Evolutionary conservation across 2,113 vertebrate genomes (phyloP), one percentile per base, ranked within the genome.

Genomic region (Engraulis encrasicolus): DNA sequence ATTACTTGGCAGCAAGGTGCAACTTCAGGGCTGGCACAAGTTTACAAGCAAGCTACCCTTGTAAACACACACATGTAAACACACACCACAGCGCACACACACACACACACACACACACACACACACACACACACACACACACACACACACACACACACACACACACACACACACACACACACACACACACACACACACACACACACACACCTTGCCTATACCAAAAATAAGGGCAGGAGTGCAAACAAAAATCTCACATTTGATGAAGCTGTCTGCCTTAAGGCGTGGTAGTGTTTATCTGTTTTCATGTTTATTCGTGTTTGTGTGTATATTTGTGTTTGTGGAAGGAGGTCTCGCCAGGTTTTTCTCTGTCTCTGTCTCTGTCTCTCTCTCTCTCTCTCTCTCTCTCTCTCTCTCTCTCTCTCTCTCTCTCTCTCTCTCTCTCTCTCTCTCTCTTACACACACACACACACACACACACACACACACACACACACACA

Each of bases 81-180:
- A 45, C 40, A 71, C 61, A 88, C n/a, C n/a, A n/a, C n/a, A n/a
- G n/a, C n/a, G n/a, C 85, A 79, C 0, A 80, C 37, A 61, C 15
- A 84, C 34, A 31, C 9, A 71, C 61, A 88, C 85, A 79, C 0
- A 80, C 37, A 61, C 15, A 84, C 34, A 31, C 9, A 71, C 61
- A 88, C 85, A 79, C 0, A 80, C 37, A 61, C 15, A 84, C 34
- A 31, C 9, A 71, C 61, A 88, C 85, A 79, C 0, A 80, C 37
- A 61, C 15, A 84, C 40, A 31, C 7, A n/a, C n/a, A n/a, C n/a
- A 20, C 9, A 34, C 36, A 77, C 12, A 86, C 50, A 0, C 50
- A 1, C 7, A 2, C 50, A 12, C 4, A 52, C 50, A 52, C 50
- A 52, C 50, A 52, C 50, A 66, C 58, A 66, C 58, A 66, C 23